Base-by-base conservation (phyloP, 2,888 invertebrate genomes). In the Heliothis peltigera region DNA sequence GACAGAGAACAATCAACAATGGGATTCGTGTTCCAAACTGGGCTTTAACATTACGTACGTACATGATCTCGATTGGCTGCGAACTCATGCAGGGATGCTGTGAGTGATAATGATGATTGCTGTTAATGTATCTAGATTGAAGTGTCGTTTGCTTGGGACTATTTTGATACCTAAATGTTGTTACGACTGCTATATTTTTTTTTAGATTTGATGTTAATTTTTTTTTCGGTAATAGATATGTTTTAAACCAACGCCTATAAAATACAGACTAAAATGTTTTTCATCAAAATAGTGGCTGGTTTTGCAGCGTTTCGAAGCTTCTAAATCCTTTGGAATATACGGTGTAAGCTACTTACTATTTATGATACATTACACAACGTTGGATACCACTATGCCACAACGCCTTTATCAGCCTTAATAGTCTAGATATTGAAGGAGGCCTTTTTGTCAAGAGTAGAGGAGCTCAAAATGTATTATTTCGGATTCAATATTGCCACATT, bases 1-100 rank as follows among this genome's bases (percentile, higher is more conserved):
- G 52, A 65, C 21, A 51, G 57, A 5, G 67, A 35, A 15, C 28
- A 56, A 18, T 28, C 43, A 55, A 65, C 69, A 69, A 57, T 65
- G n/a, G 35, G 21, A 71, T 46, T 35, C 67, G 46, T 46, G 43
- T 64, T 53, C 28, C 28, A 21, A 44, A 19, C n/a, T 22, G 19
- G 12, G 49, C 32, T 71, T 64, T 64, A 46, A n/a, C 44, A 55
- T 44, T 51, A 52, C 3, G 35, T 10, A 53, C 28, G 21, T 42
- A 39, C 12, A 7, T 64, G 49, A 39, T 5, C 32, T 17, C 22
- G n/a, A 51, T 54, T 52, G 52, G 17, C 12, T 43, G 25, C 8
- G 6, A 35, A 25, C 42, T 18, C 18, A 12, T 21, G 7, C 7
- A 1, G 17, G n/a, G n/a, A n/a, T 15, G 12, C 1, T 42, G 51